Base-by-base conservation (phyloP, 2,888 invertebrate species). In the Malthinus seriepunctatus region DNA sequence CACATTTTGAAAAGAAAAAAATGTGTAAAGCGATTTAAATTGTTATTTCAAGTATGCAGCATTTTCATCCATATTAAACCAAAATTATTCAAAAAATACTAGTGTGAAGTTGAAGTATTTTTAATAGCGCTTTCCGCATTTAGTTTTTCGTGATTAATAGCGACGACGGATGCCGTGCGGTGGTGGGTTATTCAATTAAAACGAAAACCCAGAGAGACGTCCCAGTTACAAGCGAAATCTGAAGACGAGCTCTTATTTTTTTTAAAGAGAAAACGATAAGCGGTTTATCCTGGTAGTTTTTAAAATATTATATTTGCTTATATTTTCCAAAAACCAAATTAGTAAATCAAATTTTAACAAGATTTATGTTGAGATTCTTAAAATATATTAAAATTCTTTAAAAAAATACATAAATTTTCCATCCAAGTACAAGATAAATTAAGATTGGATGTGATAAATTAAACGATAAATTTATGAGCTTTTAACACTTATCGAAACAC, bases 101-200 rank as follows among this genome's bases (percentile, higher is more conserved):
- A 58, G 51, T 48, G 60, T 49, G 56, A 48, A 62, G 53, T 48
- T 54, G 56, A 60, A 51, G 57, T 62, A 51, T 59, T 63, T 63
- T 67, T 63, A 65, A 65, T 67, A 61, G 61, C 66, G 59, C 58
- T 54, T 60, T 59, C 63, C 60, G 51, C 63, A 59, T 65, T 61
- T 57, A 49, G 59, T 52, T 52, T 55, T 35, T 45, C 34, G 53
- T 63, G 67, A 67, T 67, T 67, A 67, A 67, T 65, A 61, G 62
- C 57, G 56, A 51, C 39, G 57, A 55, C 60, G 47, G 56, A 54
- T 42, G 58, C 58, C 58, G 51, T 63, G 64, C 58, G 52, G 56
- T 58, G 56, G 63, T 57, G 60, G 64, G 51, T 63, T 64, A 63
- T 66, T 67, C 64, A 65, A 67, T 65, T 67, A 64, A 67, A 66